Evolutionary conservation across 2,888 invertebrate genomes (phyloP).

Genomic region (Limnephilus rhombicus): DNA sequence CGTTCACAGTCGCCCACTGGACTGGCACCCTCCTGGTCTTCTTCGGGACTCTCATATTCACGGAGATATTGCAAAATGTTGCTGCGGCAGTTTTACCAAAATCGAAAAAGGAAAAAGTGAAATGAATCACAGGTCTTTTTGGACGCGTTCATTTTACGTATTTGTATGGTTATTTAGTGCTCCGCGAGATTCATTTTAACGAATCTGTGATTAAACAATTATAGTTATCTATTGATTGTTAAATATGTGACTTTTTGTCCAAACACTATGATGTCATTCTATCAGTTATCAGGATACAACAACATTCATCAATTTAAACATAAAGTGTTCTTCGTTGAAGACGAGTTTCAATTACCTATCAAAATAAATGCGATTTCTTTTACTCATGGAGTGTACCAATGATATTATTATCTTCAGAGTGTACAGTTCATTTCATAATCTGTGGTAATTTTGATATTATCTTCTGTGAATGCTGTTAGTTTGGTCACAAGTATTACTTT

Average conservation of each 20-base stretch:
- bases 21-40: slow-evolving; percentile 94
- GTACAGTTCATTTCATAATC: not conserved
- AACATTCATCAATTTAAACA: not conserved
- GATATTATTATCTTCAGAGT: not conserved
- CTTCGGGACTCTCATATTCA: slow-evolving; percentile 94
- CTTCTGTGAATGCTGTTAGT: not conserved
- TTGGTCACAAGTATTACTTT: not conserved
- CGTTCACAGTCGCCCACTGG: slow-evolving; percentile 95
- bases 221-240: not conserved
- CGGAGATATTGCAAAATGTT: slow-evolving; percentile 83
- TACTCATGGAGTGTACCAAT: not conserved
- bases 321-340: not conserved
- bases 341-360: too few relatives aligned
- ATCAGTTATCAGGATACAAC: not conserved
- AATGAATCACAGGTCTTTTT: slow-evolving; percentile 67
- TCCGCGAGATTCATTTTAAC: not conserved
- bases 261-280: not conserved
- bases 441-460: not conserved
- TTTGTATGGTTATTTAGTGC: not conserved
- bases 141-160: not conserved
- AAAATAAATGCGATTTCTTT: not conserved
- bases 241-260: not conserved
- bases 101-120: slow-evolving; percentile 69
- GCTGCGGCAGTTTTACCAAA: slow-evolving; percentile 71
- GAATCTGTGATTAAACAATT: not conserved